Conservation (phyloP, 2,888 invertebrate species). For the Celastrina argiolus region DNA sequence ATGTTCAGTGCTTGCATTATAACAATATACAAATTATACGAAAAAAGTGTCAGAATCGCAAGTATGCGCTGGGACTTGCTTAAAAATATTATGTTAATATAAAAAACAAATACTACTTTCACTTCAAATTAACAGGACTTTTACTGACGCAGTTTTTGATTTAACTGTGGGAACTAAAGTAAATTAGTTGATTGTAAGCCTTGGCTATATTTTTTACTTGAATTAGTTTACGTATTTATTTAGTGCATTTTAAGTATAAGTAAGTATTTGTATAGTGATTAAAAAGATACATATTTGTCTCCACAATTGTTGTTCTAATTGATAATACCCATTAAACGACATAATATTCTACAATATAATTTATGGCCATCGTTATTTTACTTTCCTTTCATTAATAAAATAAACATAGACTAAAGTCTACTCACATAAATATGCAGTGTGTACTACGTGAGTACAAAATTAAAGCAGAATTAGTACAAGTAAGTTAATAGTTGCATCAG, state of each 20-base stretch:
- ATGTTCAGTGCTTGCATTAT: no score
- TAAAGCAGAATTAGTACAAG: conserved; percentile 35
- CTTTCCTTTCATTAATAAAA: neutral
- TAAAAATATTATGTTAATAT: neutral
- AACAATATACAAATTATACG: no score
- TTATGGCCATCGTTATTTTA: neutral
- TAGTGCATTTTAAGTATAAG: no score
- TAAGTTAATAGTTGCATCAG: conserved; percentile 48
- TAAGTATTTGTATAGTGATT: no score
- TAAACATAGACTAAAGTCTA: neutral
- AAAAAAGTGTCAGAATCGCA: neutral
- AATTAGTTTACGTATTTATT: no score
- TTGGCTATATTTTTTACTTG: neutral
- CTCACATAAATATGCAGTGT: neutral
- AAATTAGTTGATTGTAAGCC: neutral
- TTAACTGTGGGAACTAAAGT: neutral
- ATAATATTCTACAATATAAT: neutral
- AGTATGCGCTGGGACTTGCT: neutral
- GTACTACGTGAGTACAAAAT: conserved; percentile 5
- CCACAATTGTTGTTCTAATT: no score
- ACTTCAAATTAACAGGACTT: neutral
- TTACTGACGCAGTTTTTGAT: neutral
- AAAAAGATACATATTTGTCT: no score
- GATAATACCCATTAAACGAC: no score
- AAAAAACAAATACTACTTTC: neutral